Percentiles rank a stretch among this genome's conserved stretches.
phyloP scores from a whole-genome alignment of 2,797 vertebrate genomes.

The Corythornis leucogaster region DNA sequence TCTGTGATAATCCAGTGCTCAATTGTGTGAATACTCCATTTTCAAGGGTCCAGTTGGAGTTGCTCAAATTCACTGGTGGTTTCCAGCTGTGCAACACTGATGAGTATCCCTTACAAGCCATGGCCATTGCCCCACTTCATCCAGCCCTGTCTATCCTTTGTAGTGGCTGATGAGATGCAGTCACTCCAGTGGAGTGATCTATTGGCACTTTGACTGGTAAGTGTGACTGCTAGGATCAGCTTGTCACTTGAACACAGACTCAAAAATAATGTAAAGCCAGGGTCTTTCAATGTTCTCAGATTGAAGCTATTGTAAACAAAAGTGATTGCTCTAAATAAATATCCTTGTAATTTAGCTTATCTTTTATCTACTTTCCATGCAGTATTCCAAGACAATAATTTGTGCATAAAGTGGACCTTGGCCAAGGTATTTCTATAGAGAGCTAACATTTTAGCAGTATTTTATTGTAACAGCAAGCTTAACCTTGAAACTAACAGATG shows the following conservation, averaged over 20 bases:
- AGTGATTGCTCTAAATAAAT: neutral
- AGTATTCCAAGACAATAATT: neutral
- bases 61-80: neutral
- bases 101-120: neutral
- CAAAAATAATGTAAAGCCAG: neutral
- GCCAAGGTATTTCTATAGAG: slow-evolving; percentile 25
- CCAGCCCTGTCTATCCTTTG: neutral
- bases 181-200: neutral
- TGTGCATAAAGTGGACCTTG: neutral
- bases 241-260: neutral
- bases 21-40: neutral
- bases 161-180: rapidly evolving
- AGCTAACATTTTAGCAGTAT: slow-evolving; percentile 16
- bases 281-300: neutral
- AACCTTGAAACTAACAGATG: slow-evolving; percentile 46
- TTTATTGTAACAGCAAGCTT: neutral
- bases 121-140: neutral
- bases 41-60: neutral
- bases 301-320: neutral
- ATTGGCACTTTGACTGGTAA: neutral
- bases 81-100: neutral
- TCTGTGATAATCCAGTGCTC: neutral
- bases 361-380: neutral
- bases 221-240: neutral
- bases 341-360: neutral